These are phyloP conservation scores for Centroberyx gerrardi DNA, from an alignment of 2,797 vertebrate species.

Conservation along the genomic window DNA sequence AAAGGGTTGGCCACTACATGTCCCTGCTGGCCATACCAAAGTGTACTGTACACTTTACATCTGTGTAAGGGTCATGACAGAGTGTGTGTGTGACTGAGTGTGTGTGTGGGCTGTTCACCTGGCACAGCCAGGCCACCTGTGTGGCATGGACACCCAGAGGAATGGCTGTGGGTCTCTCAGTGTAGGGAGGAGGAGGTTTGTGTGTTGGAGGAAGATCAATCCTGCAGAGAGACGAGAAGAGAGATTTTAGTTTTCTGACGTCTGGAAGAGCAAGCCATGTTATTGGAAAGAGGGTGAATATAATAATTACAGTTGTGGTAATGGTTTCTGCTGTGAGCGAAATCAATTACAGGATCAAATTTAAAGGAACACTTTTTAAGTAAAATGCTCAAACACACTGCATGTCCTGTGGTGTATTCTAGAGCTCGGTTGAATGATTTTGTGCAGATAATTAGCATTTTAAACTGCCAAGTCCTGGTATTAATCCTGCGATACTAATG, in stretches of 20 bases:
- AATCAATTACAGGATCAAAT: conserved; percentile 1
- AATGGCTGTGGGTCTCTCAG: conserved; percentile 77
- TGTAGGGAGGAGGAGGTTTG: conserved; percentile 85
- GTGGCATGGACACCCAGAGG: conserved; percentile 83
- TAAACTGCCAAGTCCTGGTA: background rate
- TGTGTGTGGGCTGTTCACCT: conserved; percentile 64
- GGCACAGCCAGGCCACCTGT: conserved; percentile 84
- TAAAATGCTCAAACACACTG: no score
- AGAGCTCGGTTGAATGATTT: background rate
- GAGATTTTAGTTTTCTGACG: conserved; percentile 21
- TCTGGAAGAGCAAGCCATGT: conserved; percentile 14
- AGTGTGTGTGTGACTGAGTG: background rate
- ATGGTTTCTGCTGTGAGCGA: conserved; percentile 16
- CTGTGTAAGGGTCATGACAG: no score
- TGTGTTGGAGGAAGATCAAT: conserved; percentile 89
- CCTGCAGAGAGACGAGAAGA: conserved; percentile 64
- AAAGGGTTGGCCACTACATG: no score
- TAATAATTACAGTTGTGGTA: conserved; percentile 9
- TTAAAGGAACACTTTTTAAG: background rate
- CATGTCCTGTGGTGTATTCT: background rate
- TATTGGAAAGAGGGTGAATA: conserved; percentile 19
- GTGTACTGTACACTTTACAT: no score
- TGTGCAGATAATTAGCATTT: background rate
- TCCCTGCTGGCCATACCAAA: no score
- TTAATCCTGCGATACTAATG: background rate